Percentiles rank a stretch among this genome's conserved stretches.
Conservation (phyloP, 37 sponge, comb jelly and placozoan species). For the Amphimedon queenslandica region DNA sequence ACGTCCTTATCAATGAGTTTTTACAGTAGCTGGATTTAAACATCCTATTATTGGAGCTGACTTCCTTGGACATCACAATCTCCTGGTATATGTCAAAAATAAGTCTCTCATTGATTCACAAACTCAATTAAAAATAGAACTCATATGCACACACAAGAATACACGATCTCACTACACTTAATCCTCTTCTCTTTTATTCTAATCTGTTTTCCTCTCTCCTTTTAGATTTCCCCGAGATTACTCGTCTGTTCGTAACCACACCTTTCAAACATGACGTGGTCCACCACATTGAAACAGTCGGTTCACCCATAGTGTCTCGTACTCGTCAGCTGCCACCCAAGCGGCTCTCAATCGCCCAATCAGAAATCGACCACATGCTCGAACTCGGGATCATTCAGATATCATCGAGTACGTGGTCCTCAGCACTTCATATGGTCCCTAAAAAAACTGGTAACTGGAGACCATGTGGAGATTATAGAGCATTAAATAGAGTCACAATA, state of each 20-base stretch:
- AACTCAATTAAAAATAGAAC: slow-evolving; percentile 4
- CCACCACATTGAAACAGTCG: slow-evolving; percentile 4
- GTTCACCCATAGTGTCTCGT: neutral
- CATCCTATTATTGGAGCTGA: slow-evolving; percentile 44
- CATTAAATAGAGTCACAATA: slow-evolving; percentile 35
- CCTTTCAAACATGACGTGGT: neutral
- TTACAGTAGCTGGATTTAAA: slow-evolving; percentile 37
- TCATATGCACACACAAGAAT: neutral
- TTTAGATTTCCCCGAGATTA: neutral
- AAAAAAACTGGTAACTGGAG: slow-evolving; percentile 59
- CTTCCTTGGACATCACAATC: slow-evolving; percentile 19
- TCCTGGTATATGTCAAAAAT: neutral
- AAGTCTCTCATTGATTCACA: neutral
- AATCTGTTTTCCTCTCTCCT: neutral
- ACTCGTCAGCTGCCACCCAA: neutral
- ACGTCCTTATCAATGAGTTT: slow-evolving; percentile 22
- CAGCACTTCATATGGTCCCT: slow-evolving; percentile 47
- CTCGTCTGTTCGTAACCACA: neutral
- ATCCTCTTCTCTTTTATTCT: neutral
- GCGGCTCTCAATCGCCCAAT: no score
- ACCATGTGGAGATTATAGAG: slow-evolving; percentile 58
- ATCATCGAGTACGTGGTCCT: slow-evolving; percentile 43
- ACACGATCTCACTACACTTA: neutral
- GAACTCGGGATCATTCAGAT: slow-evolving; percentile 32
- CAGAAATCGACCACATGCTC: neutral